A percentile compares a stretch with the other conserved stretches of the same genome.
phyloP scores from a whole-genome alignment of 2,888 invertebrate species.

The Steinernema carpocapsae region DNA sequence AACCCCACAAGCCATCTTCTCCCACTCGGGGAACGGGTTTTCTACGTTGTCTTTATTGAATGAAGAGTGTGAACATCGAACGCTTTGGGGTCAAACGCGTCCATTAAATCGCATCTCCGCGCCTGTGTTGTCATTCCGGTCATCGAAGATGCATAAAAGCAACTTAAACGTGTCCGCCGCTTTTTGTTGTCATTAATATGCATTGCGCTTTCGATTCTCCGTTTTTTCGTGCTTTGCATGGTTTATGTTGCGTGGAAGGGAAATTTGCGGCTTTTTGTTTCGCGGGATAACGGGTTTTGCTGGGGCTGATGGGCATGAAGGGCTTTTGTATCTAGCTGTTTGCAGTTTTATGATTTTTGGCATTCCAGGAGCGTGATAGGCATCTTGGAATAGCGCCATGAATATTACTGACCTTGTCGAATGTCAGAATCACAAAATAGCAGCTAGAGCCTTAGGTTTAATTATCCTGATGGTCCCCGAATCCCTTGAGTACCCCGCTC shows the following conservation, averaged over 20 bases:
- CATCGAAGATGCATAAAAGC: background rate
- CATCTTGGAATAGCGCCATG: too few species aligned
- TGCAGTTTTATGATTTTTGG: background rate
- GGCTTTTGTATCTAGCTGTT: too few species aligned
- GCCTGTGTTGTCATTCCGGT: background rate
- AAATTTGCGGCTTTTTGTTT: background rate
- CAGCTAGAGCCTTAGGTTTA: too few species aligned
- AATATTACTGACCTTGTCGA: too few species aligned
- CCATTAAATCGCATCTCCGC: background rate
- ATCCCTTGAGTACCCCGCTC: too few species aligned
- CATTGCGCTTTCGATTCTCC: slow-evolving; percentile 7
- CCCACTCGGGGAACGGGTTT: background rate
- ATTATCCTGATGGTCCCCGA: too few species aligned
- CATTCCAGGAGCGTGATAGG: background rate
- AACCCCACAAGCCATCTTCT: too few species aligned
- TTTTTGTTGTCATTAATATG: background rate
- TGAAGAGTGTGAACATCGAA: slow-evolving; percentile 4
- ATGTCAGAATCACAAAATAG: too few species aligned
- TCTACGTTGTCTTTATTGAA: background rate
- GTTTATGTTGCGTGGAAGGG: background rate
- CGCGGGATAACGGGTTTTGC: background rate
- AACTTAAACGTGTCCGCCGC: too few species aligned
- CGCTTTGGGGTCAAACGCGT: background rate
- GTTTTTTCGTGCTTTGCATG: background rate
- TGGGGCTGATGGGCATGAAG: too few species aligned